Base-by-base conservation (phyloP, 1,140 invertebrate genomes). In the Dendroctonus valens region DNA sequence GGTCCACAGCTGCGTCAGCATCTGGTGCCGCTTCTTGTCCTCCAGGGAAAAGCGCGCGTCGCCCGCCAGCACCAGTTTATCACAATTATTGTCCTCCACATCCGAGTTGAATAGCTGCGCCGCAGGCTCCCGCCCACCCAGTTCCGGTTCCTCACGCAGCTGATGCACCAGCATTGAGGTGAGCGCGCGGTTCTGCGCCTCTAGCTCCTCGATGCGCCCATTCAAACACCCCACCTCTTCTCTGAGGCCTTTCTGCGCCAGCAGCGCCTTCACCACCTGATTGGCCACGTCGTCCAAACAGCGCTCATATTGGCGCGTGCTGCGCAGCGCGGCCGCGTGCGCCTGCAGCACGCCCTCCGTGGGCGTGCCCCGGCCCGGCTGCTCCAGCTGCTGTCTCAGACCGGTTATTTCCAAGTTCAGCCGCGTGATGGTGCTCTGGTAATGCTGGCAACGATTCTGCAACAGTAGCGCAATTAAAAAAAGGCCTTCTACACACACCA, bases 251-350 rank as follows among this genome's bases (percentile, higher is more conserved):
- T 92, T 93, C 83, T 93, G 91, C 15, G 88, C 87, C 60, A 93
- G 84, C 42, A 93, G 81, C 26, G 91, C 91, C 70, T 89, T 85
- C 48, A 93, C 90, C 69, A 91, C 88, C 77, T 91, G 87, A 78
- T 89, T 89, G 61, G 89, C 89, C 14, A 91, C 89, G 76, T 91
- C 89, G 77, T 91, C 90, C 41, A 91, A 77, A 74, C 88, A 91
- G 68, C 85, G 83, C 76, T 91, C 89, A 75, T 90, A 91, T 70
- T 90, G 87, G 63, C 83, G 88, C 82, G 80, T 89, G 72, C 64
- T 59, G 72, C 78, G 53, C 72, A 80, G 44, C 73, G 80, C 73
- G 75, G 73, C 59, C 72, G 80, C 64, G 77, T 79, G 70, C 77
- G 77, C 74, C 81, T 82, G 73, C 70, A 89, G 58, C 59, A 83